A percentile compares a stretch with the other conserved stretches of the same genome.
phyloP scores from a whole-genome alignment of 2,797 vertebrate species.

The Melanogrammus aeglefinus region DNA sequence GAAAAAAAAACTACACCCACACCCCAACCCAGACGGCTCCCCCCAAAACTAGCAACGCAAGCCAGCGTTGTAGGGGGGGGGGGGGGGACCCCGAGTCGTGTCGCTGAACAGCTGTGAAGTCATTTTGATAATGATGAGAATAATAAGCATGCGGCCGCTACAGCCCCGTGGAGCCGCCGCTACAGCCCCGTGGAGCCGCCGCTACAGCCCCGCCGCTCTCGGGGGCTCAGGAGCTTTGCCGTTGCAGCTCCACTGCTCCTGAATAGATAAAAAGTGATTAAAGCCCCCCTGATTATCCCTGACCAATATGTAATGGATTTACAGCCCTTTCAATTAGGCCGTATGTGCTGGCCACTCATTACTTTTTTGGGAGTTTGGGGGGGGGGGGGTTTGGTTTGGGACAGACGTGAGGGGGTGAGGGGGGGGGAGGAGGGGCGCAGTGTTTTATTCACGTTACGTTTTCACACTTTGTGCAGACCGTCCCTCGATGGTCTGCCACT shows the following conservation, averaged over 20 bases:
- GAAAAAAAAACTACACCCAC: constrained; percentile 13
- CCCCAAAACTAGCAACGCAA: constrained; percentile 77
- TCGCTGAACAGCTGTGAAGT: constrained; percentile 91
- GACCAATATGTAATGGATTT: constrained; percentile 99
- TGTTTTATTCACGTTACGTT: constrained; percentile 34
- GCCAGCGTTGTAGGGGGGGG: constrained; percentile 58
- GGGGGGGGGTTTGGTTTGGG: constrained; percentile 68
- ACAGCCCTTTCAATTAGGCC: constrained; percentile 99
- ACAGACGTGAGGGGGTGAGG: constrained; percentile 68
- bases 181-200: constrained; percentile 55
- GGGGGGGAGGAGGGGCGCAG: constrained; percentile 69
- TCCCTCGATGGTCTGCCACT: too few species aligned
- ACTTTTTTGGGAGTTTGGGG: constrained; percentile 78
- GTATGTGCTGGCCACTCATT: constrained; percentile 98
- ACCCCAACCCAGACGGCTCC: constrained; percentile 4
- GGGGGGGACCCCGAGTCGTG: constrained; percentile 58
- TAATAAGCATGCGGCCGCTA: constrained; percentile 91
- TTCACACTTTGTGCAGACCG: too few species aligned
- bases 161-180: too few species aligned
- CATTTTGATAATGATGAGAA: constrained; percentile 99
- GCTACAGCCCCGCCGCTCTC: constrained; percentile 69
- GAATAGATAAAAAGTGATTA: constrained; percentile 99
- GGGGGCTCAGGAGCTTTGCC: constrained; percentile 92
- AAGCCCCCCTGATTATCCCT: constrained; percentile 99
- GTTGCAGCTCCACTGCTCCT: constrained; percentile 97